phyloP scores from a whole-genome alignment of 2,797 vertebrate species.

The Sphaeramia orbicularis region DNA sequence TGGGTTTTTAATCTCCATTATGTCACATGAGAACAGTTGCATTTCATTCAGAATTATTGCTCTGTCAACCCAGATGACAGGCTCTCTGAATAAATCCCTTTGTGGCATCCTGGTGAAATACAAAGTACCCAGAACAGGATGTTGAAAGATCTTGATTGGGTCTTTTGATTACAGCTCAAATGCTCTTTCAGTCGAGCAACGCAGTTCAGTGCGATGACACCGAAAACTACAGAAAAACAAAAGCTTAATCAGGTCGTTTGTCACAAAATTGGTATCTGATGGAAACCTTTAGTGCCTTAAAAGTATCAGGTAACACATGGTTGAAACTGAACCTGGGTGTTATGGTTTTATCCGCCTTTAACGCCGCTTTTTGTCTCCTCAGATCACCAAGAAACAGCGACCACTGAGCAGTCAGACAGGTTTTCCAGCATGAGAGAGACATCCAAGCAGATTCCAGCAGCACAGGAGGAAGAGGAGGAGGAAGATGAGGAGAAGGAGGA shows the following conservation, averaged over 20 bases:
- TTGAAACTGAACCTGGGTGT: neutral
- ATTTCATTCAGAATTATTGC: conserved; percentile 54
- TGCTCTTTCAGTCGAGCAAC: conserved; percentile 11
- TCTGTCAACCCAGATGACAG: conserved; percentile 45
- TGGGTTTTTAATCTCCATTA: conserved; percentile 39
- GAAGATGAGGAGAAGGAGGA: conserved; percentile 48
- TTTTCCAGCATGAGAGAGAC: conserved; percentile 58
- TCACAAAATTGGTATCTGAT: neutral
- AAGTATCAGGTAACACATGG: neutral
- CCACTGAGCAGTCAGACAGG: conserved; percentile 57
- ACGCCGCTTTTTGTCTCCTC: conserved; percentile 41
- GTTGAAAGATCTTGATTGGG: conserved; percentile 12
- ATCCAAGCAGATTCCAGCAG: conserved; percentile 56
- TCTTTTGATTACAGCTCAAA: conserved; percentile 18
- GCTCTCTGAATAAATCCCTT: conserved; percentile 39
- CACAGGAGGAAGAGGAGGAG: conserved; percentile 57
- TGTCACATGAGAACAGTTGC: conserved; percentile 32
- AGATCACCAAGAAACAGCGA: conserved; percentile 73
- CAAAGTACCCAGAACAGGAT: conserved; percentile 18
- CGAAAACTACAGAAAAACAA: conserved; percentile 17
- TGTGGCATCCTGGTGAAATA: conserved; percentile 34
- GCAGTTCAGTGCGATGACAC: conserved; percentile 4
- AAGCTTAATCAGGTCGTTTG: neutral
- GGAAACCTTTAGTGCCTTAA: neutral
- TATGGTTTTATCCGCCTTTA: conserved; percentile 10